Evolutionary conservation across 2,797 vertebrate species (phyloP).

Genomic region (Rhynchotus rufescens): DNA sequence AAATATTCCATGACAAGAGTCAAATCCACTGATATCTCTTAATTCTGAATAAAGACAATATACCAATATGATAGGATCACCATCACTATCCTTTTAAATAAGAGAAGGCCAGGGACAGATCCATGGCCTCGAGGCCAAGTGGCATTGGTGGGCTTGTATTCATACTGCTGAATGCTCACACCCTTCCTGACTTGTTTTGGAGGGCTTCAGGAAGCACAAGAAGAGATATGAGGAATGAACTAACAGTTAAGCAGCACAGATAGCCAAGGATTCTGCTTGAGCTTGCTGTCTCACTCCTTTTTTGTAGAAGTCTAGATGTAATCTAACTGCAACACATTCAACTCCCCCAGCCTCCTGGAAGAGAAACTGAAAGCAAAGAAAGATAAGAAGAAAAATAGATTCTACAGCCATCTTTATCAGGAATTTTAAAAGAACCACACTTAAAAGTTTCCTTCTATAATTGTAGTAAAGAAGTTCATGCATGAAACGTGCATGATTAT

Average conservation of each 20-base stretch:
- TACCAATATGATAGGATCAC: not conserved
- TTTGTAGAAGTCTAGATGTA: not conserved
- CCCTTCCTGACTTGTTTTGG: not conserved
- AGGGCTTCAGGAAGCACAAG: not conserved
- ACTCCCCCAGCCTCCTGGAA: not conserved
- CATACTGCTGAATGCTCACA: not conserved
- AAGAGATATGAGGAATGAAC: not conserved
- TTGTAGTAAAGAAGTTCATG: not conserved
- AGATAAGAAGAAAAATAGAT: not conserved
- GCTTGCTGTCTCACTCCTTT: not conserved
- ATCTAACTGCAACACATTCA: not conserved
- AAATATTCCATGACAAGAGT: conserved; percentile 14
- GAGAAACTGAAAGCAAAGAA: not conserved
- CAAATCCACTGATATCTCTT: conserved; percentile 16
- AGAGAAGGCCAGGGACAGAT: not conserved
- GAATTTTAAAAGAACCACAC: not conserved
- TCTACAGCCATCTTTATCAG: not conserved
- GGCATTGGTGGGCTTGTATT: not conserved
- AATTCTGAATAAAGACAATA: conserved; percentile 35
- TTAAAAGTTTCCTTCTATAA: not conserved
- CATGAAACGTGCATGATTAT: fast-evolving
- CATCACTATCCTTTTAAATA: not conserved
- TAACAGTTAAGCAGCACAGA: not conserved
- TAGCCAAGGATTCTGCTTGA: not conserved
- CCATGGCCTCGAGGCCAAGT: not conserved